These are phyloP conservation scores for Fissipunctia ypsillon DNA, from an alignment of 2,888 invertebrate genomes.

Conservation along the genomic window DNA sequence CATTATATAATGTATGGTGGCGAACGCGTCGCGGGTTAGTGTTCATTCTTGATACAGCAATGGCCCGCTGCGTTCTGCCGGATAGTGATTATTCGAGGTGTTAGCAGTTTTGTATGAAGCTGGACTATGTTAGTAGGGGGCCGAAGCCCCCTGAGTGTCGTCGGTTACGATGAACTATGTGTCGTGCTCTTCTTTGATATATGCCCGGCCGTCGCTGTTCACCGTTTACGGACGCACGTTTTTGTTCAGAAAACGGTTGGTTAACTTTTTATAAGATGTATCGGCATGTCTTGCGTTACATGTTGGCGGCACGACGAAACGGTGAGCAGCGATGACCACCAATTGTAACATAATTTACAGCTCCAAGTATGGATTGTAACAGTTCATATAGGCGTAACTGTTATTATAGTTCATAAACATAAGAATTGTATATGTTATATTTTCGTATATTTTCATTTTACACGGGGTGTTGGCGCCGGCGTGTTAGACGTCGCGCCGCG, in stretches of 20 bases:
- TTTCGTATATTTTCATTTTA: constrained; percentile 85
- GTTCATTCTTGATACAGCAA: constrained; percentile 53
- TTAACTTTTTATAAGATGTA: constrained; percentile 51
- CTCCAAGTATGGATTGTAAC: constrained; percentile 81
- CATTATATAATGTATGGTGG: constrained; percentile 81
- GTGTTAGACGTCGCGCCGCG: constrained; percentile 40
- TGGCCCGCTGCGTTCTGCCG: constrained; percentile 64
- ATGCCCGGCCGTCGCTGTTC: constrained; percentile 58
- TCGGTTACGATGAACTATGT: constrained; percentile 74
- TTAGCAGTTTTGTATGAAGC: constrained; percentile 78
- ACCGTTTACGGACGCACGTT: constrained; percentile 52
- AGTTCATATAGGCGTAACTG: constrained; percentile 88
- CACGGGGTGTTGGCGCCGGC: constrained; percentile 63
- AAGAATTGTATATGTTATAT: constrained; percentile 89
- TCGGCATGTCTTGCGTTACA: constrained; percentile 52
- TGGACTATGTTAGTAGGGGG: constrained; percentile 72
- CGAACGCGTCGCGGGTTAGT: constrained; percentile 65
- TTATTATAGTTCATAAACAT: constrained; percentile 89
- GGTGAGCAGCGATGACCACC: constrained; percentile 56
- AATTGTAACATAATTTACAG: constrained; percentile 86
- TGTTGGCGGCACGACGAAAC: constrained; percentile 41
- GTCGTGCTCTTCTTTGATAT: constrained; percentile 76
- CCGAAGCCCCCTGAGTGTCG: constrained; percentile 73
- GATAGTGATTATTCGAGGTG: constrained; percentile 77
- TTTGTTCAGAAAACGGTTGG: constrained; percentile 35